Base-by-base conservation (phyloP, 2,113 vertebrate genomes). In the Cebus imitator region DNA sequence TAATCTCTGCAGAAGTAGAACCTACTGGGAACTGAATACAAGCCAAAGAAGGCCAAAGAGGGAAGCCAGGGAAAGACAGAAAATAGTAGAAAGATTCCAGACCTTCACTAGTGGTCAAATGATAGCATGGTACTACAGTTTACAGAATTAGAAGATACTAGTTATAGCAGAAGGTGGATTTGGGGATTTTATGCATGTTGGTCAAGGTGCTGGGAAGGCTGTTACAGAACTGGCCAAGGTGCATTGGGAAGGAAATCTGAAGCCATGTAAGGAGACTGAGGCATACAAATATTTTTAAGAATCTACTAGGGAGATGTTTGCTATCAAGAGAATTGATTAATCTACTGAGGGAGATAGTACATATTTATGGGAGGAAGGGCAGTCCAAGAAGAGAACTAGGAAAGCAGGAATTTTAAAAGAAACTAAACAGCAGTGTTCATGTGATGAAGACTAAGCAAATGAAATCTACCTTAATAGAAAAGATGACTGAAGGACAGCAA, bases 371-470 rank as follows among this genome's bases (percentile, higher is more conserved):
- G 10, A 84, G 32, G 21, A 93, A 13, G 20, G 6, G 27, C 3
- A 82, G 35, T 64, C n/a, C 68, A 86, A 76, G n/a, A 96, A 78
- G 52, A 83, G 21, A 95, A 86, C 5, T 64, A 73, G 40, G 72
- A 91, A 95, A 73, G 45, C 20, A 81, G 37, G 30, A 66, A 68
- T 70, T 91, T 92, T 40, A 96, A 87, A 94, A 87, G 89, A 12
- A 87, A 61, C 35, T 58, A 87, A 95, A 72, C 25, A 87, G 64
- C 11, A 23, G 11, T 81, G 48, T 87, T 52, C 82, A 88, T 43
- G 45, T 25, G n/a, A 45, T 73, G 17, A 93, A 13, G 18, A 57
- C 40, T 85, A 83, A 95, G 27, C 23, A 73, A 91, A 86, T 21
- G 27, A 86, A 17, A 52, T 17, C 52, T 72, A 23, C 18, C 32